Evolutionary conservation across 2,888 invertebrate genomes (phyloP).

Genomic region (Allophyes oxyacanthae): DNA sequence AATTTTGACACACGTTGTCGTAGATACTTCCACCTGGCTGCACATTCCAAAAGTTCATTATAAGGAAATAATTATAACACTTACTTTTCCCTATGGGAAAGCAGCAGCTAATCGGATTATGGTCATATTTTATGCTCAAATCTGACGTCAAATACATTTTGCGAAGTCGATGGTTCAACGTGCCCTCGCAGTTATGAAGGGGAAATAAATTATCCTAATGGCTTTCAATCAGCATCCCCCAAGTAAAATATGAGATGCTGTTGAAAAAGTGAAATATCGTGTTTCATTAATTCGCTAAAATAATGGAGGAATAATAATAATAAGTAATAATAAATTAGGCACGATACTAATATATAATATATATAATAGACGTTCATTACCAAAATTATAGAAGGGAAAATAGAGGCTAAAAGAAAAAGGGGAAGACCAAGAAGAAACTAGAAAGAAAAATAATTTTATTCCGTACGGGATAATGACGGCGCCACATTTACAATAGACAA

Average conservation of each 20-base stretch:
- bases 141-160: not conserved
- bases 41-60: too few relatives aligned
- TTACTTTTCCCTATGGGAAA: too few relatives aligned
- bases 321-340: not conserved
- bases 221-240: conserved; percentile 13
- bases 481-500: too few relatives aligned
- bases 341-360: not conserved
- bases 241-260: conserved; percentile 1
- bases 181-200: not conserved
- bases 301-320: not conserved
- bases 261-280: conserved; percentile 11
- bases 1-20: too few relatives aligned
- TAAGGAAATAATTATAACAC: too few relatives aligned
- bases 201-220: conserved; percentile 5
- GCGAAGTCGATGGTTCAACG: not conserved
- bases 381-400: too few relatives aligned
- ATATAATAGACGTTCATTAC: too few relatives aligned
- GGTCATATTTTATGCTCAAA: not conserved
- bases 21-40: too few relatives aligned
- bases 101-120: not conserved
- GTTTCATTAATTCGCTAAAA: conserved; percentile 2
- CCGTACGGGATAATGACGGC: too few relatives aligned
- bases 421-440: too few relatives aligned
- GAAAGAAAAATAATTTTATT: too few relatives aligned
- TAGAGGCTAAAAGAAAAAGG: too few relatives aligned